These are phyloP conservation scores for Syrista parreyssii DNA, from an alignment of 2,888 invertebrate species.

Conservation along the genomic window DNA sequence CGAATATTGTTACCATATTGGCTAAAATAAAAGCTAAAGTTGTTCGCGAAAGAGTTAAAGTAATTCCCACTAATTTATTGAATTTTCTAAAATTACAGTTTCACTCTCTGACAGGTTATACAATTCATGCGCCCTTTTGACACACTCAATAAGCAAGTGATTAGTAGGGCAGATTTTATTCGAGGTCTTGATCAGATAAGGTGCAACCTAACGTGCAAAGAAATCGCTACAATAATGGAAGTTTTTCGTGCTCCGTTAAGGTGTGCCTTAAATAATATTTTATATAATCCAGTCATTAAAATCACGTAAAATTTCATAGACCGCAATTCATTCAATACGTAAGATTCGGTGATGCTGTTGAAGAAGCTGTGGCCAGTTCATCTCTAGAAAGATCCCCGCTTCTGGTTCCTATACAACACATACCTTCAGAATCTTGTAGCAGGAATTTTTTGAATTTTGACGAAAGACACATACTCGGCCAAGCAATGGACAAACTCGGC, in stretches of 20 bases:
- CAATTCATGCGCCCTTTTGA: conserved; percentile 79
- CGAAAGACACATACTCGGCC: conserved; percentile 74
- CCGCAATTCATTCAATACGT: conserved; percentile 68
- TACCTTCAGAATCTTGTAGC: conserved; percentile 75
- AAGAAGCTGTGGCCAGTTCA: conserved; percentile 76
- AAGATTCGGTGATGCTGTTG: conserved; percentile 75
- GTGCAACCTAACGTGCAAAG: conserved; percentile 74
- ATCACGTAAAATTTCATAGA: conserved; percentile 16
- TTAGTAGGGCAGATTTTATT: conserved; percentile 76
- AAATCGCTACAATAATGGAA: conserved; percentile 78
- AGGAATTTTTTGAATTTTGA: conserved; percentile 79
- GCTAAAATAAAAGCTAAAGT: conserved; percentile 82
- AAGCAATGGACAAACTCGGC: conserved; percentile 77
- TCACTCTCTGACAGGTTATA: conserved; percentile 64
- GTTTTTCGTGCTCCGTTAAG: conserved; percentile 67
- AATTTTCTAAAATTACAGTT: neutral
- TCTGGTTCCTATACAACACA: conserved; percentile 76
- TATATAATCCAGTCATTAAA: neutral
- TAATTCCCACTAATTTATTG: conserved; percentile 19
- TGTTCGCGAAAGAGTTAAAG: conserved; percentile 73
- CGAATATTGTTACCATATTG: conserved; percentile 77
- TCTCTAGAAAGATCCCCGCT: conserved; percentile 77
- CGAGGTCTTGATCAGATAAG: conserved; percentile 77
- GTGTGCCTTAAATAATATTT: conserved; percentile 26
- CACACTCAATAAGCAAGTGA: conserved; percentile 72